Conservation (phyloP, 2,888 invertebrate species). For the Fabriciana adippe region DNA sequence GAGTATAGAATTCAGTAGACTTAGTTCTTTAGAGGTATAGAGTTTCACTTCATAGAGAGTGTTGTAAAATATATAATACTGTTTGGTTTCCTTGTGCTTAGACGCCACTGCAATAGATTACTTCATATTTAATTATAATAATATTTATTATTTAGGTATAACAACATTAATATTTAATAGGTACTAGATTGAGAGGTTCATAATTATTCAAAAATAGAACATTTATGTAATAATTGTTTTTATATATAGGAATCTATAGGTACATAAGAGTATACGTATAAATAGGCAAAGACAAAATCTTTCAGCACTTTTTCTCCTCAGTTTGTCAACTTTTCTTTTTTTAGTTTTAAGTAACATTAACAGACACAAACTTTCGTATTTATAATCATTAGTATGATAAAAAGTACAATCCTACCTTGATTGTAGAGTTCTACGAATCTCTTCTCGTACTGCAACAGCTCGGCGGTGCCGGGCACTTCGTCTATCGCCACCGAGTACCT, state of each 20-base stretch:
- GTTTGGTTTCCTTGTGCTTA: conserved; percentile 98
- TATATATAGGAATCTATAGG: no score
- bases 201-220: no score
- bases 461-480: conserved; percentile 95
- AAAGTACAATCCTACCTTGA: conserved; percentile 84
- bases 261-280: no score
- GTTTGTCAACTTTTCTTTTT: no score
- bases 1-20: conserved; percentile 92
- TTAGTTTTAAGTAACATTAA: no score
- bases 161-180: no score
- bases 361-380: not conserved
- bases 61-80: conserved; percentile 98
- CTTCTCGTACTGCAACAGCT: conserved; percentile 96
- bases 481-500: conserved; percentile 93
- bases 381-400: not conserved
- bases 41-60: conserved; percentile 96
- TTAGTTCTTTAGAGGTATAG: conserved; percentile 95
- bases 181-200: no score
- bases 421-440: conserved; percentile 98
- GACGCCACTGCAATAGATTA: conserved; percentile 87
- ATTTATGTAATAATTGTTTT: no score
- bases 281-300: no score
- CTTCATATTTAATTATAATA: conserved; percentile 1
- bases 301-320: no score
- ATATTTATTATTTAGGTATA: not conserved